phyloP scores from a whole-genome alignment of 2,113 vertebrate species.

The Micromys minutus region DNA sequence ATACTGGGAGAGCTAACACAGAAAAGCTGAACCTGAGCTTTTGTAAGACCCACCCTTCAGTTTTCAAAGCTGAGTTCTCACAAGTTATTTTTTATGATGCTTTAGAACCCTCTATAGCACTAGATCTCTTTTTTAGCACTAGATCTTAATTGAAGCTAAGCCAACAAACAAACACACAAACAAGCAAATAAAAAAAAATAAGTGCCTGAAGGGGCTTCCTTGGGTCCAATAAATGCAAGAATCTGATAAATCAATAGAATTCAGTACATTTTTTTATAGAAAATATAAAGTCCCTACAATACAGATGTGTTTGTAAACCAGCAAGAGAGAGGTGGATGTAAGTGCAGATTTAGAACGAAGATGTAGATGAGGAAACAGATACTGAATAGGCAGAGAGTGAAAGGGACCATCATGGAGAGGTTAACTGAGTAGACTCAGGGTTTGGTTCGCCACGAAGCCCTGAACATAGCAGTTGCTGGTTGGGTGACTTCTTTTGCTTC shows the following conservation, averaged over 20 bases:
- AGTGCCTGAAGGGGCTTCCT: neutral
- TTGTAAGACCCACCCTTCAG: neutral
- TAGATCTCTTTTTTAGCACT: neutral
- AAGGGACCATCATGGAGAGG: neutral
- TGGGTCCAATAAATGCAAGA: constrained; percentile 31
- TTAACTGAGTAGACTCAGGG: neutral
- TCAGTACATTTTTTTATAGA: constrained; percentile 46
- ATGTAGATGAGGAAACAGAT: neutral
- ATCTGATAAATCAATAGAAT: constrained; percentile 31
- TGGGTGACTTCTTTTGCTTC: neutral
- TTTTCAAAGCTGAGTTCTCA: neutral
- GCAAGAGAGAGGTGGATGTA: constrained; percentile 23
- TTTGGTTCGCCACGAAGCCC: neutral
- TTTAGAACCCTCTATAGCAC: neutral
- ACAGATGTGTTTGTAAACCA: constrained; percentile 45
- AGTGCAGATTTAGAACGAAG: constrained; percentile 5
- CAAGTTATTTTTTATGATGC: neutral
- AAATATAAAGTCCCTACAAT: constrained; percentile 25
- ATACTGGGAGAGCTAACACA: constrained; percentile 13
- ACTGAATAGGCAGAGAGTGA: constrained; percentile 2
- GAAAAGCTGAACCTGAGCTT: constrained; percentile 16
- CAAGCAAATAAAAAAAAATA: neutral
- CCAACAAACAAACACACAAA: neutral
- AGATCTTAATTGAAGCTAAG: constrained; percentile 15
- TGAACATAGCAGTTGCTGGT: neutral